A percentile compares a stretch with the other conserved stretches of the same genome.
Evolutionary conservation across 1,140 invertebrate species (phyloP).

Genomic region (Lepidurus packardi): DNA sequence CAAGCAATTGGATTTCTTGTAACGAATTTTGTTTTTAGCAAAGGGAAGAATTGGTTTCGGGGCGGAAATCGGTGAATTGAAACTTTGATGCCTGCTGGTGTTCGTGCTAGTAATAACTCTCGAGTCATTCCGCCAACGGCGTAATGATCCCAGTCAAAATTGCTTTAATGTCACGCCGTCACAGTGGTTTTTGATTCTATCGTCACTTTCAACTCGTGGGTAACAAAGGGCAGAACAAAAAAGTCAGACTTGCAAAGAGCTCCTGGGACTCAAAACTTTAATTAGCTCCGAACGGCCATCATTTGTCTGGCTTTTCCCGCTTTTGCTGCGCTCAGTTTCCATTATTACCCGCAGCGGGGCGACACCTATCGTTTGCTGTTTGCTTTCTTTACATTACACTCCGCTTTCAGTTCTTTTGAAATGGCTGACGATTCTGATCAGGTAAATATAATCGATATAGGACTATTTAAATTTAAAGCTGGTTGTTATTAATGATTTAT

Average conservation of each 20-base stretch:
- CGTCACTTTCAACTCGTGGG: background rate
- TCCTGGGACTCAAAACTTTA: too few relatives aligned
- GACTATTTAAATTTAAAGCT: too few relatives aligned
- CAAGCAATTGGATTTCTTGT: background rate
- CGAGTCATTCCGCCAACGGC: background rate
- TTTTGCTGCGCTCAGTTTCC: too few relatives aligned
- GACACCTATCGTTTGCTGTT: too few relatives aligned
- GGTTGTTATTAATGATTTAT: background rate
- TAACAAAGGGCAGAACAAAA: background rate
- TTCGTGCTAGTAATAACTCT: background rate
- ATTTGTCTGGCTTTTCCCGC: too few relatives aligned
- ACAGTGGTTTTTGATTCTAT: background rate
- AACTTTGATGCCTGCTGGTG: background rate
- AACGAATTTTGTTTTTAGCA: background rate
- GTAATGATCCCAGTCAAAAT: background rate
- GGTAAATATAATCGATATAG: background rate
- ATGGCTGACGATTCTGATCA: conserved; percentile 12
- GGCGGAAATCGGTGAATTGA: background rate
- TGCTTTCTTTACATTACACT: background rate
- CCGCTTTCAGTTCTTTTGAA: background rate
- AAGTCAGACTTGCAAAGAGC: background rate
- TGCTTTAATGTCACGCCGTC: background rate
- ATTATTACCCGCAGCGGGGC: too few relatives aligned
- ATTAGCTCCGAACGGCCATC: too few relatives aligned
- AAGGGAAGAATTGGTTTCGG: background rate